Percentiles rank a stretch among this genome's conserved stretches.
Evolutionary conservation across 1,140 invertebrate species (phyloP).

Genomic region (Acyrthosiphon pisum): DNA sequence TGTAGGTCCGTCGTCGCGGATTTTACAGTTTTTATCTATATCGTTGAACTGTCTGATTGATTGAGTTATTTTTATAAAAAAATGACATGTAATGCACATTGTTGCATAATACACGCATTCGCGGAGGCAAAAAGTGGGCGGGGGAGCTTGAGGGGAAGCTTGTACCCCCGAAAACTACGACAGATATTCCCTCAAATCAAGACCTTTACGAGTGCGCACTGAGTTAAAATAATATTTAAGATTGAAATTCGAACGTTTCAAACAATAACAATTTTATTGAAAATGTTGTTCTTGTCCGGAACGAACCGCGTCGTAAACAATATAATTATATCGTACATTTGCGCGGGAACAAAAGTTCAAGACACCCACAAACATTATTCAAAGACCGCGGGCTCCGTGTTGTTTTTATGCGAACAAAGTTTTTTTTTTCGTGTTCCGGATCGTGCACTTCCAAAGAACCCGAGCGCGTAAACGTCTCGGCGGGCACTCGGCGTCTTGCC

Average conservation of each 20-base stretch:
- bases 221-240: too few species aligned
- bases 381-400: neutral
- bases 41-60: too few species aligned
- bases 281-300: neutral
- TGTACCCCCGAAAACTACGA: too few species aligned
- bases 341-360: neutral
- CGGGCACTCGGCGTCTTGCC: neutral
- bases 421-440: neutral
- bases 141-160: too few species aligned
- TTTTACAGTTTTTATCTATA: neutral
- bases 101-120: too few species aligned
- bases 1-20: fast-evolving
- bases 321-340: neutral
- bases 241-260: neutral
- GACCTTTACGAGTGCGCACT: too few species aligned
- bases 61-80: too few species aligned
- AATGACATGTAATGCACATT: too few species aligned
- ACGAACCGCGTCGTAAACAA: neutral
- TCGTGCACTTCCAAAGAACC: neutral
- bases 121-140: too few species aligned
- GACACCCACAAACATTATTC: neutral
- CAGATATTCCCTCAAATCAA: too few species aligned
- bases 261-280: neutral
- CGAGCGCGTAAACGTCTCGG: neutral
- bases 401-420: neutral